A percentile compares a stretch with the other conserved stretches of the same genome.
Evolutionary conservation across 2,888 invertebrate genomes (phyloP).

Genomic region (Pachliopta kotzebuea): DNA sequence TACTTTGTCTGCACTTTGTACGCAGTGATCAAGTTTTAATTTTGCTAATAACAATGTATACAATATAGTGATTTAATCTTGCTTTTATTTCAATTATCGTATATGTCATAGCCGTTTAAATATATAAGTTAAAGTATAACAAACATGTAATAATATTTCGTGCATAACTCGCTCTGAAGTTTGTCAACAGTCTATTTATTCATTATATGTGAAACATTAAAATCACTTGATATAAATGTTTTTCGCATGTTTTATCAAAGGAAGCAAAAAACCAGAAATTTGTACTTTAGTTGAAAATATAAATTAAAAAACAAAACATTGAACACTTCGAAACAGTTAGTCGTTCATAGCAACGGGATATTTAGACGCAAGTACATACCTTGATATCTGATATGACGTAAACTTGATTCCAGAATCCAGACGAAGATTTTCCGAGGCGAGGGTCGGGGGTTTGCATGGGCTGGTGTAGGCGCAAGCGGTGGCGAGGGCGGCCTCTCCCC

Average conservation of each 20-base stretch:
- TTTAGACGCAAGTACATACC: slow-evolving; percentile 5
- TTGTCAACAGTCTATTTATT: too few species aligned
- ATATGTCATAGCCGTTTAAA: not conserved
- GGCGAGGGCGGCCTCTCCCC: slow-evolving; percentile 56
- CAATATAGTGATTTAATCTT: not conserved
- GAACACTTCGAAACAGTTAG: not conserved
- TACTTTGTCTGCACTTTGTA: not conserved
- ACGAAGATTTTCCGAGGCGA: slow-evolving; percentile 13
- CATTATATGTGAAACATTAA: too few species aligned
- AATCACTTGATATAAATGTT: not conserved
- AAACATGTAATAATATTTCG: too few species aligned
- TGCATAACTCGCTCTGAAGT: too few species aligned
- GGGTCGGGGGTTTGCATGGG: slow-evolving; percentile 32
- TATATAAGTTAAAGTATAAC: too few species aligned
- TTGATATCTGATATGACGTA: slow-evolving; percentile 26
- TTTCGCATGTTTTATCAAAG: not conserved
- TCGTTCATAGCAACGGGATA: slow-evolving; percentile 10
- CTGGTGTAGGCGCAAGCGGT: slow-evolving; percentile 43
- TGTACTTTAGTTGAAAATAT: not conserved
- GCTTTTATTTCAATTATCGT: not conserved
- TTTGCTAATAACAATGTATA: not conserved
- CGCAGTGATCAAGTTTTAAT: not conserved
- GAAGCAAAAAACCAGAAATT: not conserved
- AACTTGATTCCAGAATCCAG: slow-evolving; percentile 25
- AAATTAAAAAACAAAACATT: not conserved